A percentile compares a stretch with the other conserved stretches of the same genome.
Conservation (phyloP, 2,888 invertebrate genomes). For the Plebejus anna region DNA sequence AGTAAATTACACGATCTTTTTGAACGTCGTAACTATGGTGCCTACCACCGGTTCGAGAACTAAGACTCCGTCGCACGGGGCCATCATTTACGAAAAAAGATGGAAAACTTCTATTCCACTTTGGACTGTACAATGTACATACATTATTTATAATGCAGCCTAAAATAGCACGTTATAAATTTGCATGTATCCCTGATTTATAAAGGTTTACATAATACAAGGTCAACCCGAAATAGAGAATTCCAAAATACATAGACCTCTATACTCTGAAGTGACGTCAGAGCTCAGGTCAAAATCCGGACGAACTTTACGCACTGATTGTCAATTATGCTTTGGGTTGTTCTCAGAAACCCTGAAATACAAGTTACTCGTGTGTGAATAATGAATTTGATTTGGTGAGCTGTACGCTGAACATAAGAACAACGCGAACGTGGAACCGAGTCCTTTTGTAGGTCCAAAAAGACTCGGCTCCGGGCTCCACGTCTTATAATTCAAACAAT, state of each 20-base stretch:
- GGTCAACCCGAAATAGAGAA: not conserved
- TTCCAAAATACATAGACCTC: not conserved
- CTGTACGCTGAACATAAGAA: not conserved
- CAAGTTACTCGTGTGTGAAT: not conserved
- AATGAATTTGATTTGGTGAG: not conserved
- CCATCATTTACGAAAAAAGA: too few relatives aligned
- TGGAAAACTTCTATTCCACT: not conserved
- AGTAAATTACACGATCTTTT: too few relatives aligned
- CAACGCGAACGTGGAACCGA: not conserved
- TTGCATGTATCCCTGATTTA: not conserved
- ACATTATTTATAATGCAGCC: not conserved
- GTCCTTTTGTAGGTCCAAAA: not conserved
- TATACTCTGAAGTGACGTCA: constrained; percentile 1
- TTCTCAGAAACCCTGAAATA: not conserved
- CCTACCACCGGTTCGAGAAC: too few relatives aligned
- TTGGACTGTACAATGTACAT: not conserved
- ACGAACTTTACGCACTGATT: not conserved
- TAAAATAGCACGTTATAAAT: not conserved
- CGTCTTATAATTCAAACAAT: not conserved
- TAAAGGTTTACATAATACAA: not conserved
- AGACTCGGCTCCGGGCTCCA: too few relatives aligned
- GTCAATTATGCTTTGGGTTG: constrained; percentile 4
- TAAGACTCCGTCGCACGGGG: too few relatives aligned
- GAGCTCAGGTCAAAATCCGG: not conserved
- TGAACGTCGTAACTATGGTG: too few relatives aligned